Percentiles rank a stretch among this genome's conserved stretches.
Evolutionary conservation across 2,113 vertebrate genomes (phyloP).

Genomic region (Tachysurus vachellii): DNA sequence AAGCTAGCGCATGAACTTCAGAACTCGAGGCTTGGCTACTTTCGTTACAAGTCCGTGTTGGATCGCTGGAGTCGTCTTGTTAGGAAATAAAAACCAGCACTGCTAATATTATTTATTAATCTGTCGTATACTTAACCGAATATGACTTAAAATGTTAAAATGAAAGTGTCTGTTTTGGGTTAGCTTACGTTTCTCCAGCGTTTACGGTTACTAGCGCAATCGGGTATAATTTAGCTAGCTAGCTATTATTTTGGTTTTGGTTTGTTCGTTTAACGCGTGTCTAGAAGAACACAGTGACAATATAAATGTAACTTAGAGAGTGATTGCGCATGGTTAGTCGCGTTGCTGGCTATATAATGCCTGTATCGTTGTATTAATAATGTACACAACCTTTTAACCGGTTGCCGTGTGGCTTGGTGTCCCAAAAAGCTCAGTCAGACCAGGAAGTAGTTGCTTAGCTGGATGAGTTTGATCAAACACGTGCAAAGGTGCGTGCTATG

Average conservation of each 20-base stretch:
- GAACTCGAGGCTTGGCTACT: background rate
- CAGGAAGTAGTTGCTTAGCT: conserved; percentile 49
- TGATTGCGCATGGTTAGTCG: background rate
- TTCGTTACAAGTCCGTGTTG: background rate
- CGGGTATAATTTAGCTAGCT: background rate
- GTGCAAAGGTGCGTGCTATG: conserved; percentile 46
- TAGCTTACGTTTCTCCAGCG: conserved; percentile 3
- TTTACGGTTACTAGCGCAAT: background rate
- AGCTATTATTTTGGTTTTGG: background rate
- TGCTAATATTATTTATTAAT: background rate
- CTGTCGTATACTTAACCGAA: background rate
- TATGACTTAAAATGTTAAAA: background rate
- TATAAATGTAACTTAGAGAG: background rate
- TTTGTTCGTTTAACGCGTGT: background rate
- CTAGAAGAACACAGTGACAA: background rate
- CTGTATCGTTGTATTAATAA: background rate
- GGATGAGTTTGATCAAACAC: conserved; percentile 48
- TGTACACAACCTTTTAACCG: background rate
- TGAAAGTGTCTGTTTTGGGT: conserved; percentile 12
- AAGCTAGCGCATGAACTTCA: conserved; percentile 23
- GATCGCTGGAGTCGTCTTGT: background rate
- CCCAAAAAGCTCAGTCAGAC: conserved; percentile 46
- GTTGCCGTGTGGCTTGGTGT: conserved; percentile 23
- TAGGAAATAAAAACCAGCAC: background rate
- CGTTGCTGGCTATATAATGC: background rate